A percentile compares a stretch with the other conserved stretches of the same genome.
Conservation (phyloP, 2,888 invertebrate species). For the Neuroscelio doddi region DNA sequence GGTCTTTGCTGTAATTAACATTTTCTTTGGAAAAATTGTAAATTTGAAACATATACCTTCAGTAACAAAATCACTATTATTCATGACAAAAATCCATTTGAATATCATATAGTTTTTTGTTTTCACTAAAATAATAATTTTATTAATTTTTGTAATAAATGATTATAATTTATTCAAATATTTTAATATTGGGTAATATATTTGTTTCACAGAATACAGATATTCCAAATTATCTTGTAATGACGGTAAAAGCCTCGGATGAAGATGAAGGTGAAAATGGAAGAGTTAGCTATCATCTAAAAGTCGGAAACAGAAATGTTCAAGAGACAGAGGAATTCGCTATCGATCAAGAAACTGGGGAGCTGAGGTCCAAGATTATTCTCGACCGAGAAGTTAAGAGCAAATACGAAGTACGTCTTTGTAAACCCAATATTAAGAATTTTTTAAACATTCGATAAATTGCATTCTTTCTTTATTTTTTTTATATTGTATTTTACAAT, state of each 20-base stretch:
- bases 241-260: constrained; percentile 88
- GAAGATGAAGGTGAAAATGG: constrained; percentile 89
- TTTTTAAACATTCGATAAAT: constrained; percentile 16
- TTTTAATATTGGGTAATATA: no score
- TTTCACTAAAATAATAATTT: no score
- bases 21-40: no score
- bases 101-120: no score
- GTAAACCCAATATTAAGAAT: constrained; percentile 21
- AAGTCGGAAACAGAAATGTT: constrained; percentile 83
- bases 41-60: no score
- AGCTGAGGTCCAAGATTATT: constrained; percentile 84
- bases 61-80: no score
- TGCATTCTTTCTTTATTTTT: constrained; percentile 4
- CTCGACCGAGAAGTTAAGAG: constrained; percentile 84
- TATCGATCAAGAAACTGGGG: constrained; percentile 85
- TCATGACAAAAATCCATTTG: no score
- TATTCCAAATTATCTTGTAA: constrained; percentile 82
- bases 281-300: constrained; percentile 86
- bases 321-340: constrained; percentile 88
- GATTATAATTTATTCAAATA: no score
- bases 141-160: no score
- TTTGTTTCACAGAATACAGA: constrained; percentile 78
- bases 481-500: constrained; percentile 1
- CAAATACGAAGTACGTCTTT: constrained; percentile 75
- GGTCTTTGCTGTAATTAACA: no score